These are phyloP conservation scores for Anneissia japonica DNA, from an alignment of 35 echinoderm and acorn worm genomes.

Conservation along the genomic window DNA sequence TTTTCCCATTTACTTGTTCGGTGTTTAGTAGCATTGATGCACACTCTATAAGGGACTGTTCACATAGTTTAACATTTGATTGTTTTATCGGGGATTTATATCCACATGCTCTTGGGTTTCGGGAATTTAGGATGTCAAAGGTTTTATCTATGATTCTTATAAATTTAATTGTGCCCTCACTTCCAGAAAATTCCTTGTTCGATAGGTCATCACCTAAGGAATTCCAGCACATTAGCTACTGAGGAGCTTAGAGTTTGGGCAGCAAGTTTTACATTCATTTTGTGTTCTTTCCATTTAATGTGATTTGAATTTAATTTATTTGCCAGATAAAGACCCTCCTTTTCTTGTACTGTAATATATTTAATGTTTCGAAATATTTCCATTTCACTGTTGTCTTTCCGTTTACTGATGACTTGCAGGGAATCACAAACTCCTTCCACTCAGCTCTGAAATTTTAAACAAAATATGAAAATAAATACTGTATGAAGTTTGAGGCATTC, in stretches of 20 bases:
- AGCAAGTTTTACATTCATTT: conserved; percentile 79
- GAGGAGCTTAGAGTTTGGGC: conserved; percentile 47
- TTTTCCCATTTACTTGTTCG: conserved; percentile 45
- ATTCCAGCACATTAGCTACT: conserved; percentile 67
- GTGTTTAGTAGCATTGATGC: too few species aligned
- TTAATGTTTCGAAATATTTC: conserved; percentile 42
- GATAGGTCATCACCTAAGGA: conserved; percentile 44
- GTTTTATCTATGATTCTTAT: conserved; percentile 56
- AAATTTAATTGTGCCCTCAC: conserved; percentile 44
- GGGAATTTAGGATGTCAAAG: conserved; percentile 59
- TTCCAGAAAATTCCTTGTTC: conserved; percentile 42
- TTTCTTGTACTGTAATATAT: conserved; percentile 40
- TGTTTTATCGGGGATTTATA: conserved; percentile 44
- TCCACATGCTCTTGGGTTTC: conserved; percentile 8
- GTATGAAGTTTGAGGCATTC: too few species aligned
- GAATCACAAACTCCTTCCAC: too few species aligned
- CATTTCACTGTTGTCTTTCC: conserved; percentile 50
- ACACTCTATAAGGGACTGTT: conserved; percentile 29
- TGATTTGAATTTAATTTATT: conserved; percentile 64
- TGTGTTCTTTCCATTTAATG: conserved; percentile 49
- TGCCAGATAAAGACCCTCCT: conserved; percentile 45
- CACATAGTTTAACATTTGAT: conserved; percentile 14
- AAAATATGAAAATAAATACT: too few species aligned
- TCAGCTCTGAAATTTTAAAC: too few species aligned
- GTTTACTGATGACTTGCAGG: neutral